Evolutionary conservation across 2,888 invertebrate genomes (phyloP).

Genomic region (Trachelus tabidus): DNA sequence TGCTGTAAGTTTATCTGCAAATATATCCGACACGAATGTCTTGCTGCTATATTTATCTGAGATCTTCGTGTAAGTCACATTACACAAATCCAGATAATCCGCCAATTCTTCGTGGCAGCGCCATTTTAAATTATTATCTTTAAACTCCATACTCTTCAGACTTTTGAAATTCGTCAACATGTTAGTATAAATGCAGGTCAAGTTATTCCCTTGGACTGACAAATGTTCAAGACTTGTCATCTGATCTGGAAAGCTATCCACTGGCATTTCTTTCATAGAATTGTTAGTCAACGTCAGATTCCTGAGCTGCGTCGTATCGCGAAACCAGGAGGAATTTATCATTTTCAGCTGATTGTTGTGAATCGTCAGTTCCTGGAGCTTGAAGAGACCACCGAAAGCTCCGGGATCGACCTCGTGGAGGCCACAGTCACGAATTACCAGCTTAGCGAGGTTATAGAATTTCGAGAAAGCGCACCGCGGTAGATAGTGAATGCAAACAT

Average conservation of each 20-base stretch:
- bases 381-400: slow-evolving; percentile 39
- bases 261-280: slow-evolving; percentile 42
- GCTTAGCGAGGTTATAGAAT: slow-evolving; percentile 40
- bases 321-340: slow-evolving; percentile 40
- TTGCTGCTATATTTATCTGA: not conserved
- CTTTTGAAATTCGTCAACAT: slow-evolving; percentile 41
- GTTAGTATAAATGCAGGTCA: slow-evolving; percentile 49
- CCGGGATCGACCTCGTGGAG: slow-evolving; percentile 37
- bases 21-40: not conserved
- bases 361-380: slow-evolving; percentile 15
- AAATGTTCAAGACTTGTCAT: slow-evolving; percentile 36
- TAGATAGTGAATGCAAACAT: slow-evolving; percentile 42
- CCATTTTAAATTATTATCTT: slow-evolving; percentile 51
- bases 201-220: slow-evolving; percentile 49
- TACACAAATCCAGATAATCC: slow-evolving; percentile 42
- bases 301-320: slow-evolving; percentile 30
- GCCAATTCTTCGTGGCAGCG: slow-evolving; percentile 48
- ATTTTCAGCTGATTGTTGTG: slow-evolving; percentile 38
- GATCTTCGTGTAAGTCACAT: not conserved
- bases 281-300: slow-evolving; percentile 47
- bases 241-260: slow-evolving; percentile 38
- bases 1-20: not conserved
- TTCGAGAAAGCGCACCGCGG: slow-evolving; percentile 29
- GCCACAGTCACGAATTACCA: slow-evolving; percentile 43
- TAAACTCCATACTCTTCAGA: slow-evolving; percentile 42